Evolutionary conservation across 64 coral and sea anemone genomes (phyloP).

Genomic region (Pachyseris speciosa): DNA sequence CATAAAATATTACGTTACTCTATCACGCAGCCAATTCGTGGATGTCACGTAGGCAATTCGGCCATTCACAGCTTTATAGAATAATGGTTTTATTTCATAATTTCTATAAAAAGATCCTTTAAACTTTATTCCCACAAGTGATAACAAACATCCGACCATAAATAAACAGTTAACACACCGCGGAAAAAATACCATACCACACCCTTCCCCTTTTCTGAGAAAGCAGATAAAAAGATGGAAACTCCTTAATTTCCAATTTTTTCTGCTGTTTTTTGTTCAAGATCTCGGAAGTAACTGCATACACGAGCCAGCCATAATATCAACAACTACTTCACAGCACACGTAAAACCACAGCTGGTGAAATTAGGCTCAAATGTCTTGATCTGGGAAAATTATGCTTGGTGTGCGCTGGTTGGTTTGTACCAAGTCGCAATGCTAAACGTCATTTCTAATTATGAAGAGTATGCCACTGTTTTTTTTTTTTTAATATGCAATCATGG

Average conservation of each 20-base stretch:
- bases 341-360: too few relatives aligned
- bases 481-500: too few relatives aligned
- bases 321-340: neutral
- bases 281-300: too few relatives aligned
- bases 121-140: neutral
- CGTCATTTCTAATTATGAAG: too few relatives aligned
- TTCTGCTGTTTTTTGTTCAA: too few relatives aligned
- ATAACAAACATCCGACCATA: neutral
- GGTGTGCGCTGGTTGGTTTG: too few relatives aligned
- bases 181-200: neutral
- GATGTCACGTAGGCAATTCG: neutral
- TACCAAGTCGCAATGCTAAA: too few relatives aligned
- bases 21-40: constrained; percentile 25
- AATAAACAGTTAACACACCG: neutral
- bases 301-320: too few relatives aligned
- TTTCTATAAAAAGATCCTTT: neutral
- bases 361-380: too few relatives aligned
- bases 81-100: neutral
- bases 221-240: neutral
- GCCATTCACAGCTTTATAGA: neutral
- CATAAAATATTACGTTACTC: constrained; percentile 4
- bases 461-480: too few relatives aligned
- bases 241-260: neutral
- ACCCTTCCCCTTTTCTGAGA: neutral
- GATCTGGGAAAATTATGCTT: too few relatives aligned